Base-by-base conservation (phyloP, 30 jellyfish, hydroid and myxozoan species). In the Aurelia sp. region DNA sequence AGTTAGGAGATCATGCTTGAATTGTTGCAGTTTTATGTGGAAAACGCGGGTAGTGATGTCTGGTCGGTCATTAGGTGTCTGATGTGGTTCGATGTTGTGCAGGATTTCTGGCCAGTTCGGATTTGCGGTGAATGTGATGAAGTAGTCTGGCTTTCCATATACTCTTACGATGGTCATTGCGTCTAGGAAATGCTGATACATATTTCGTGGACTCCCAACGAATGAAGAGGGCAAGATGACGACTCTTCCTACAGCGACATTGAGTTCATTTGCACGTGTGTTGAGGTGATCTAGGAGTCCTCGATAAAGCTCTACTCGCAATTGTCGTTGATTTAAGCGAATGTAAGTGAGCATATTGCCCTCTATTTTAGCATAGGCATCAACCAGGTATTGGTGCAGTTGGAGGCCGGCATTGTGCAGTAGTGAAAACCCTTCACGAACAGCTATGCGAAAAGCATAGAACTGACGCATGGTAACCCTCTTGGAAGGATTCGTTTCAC, bases 31-130 rank as follows among this genome's bases (percentile, higher is more conserved):
- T 58, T 76, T 78, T 13, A 76, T 27, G 21, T 31, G 15, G 63
- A 84, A 86, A 8, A 78, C 88, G 9, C 92, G 71, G 12, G 64
- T 20, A 58, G 78, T 81, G 44, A 76, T 30, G 79, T 87, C 94
- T 21, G 93, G 93, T 47, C 96, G 72, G 72, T 81, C 91, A 31
- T 67, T 24, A 57, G 89, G 82, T 13, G 61, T 20, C 67, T 78
- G 81, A 35, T 48, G 20, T 22, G 81, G 82, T 4, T 12, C 67
- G 47, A 35, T 12, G 52, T 67, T 33, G 8, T 64, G 55, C 52
- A 22, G 2, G 72, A 83, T 74, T 58, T 88, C 93, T 50, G 87
- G 91, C 95, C 95, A 86, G 24, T 67, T 60, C 8, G 89, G 89
- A 48, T 78, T 78, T 17, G 89, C 82, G 8, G 96, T 87, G 48